phyloP scores from a whole-genome alignment of 1,140 invertebrate species.

The Lysiphlebus fabarum region DNA sequence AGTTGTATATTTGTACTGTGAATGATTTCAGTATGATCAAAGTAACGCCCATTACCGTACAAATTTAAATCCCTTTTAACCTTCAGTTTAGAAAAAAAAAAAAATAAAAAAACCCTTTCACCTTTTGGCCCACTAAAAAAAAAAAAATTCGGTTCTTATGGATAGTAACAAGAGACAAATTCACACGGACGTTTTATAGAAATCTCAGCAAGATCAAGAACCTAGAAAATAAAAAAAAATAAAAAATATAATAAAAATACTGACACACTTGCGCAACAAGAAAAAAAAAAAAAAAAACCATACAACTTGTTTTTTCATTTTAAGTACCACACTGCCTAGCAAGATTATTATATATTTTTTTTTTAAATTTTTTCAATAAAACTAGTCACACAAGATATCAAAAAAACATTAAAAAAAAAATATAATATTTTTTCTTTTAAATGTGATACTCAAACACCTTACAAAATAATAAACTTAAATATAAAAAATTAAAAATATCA shows the following conservation, averaged over 20 bases:
- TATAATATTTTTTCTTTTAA: neutral
- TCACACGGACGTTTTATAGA: slow-evolving; percentile 19
- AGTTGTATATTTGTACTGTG: neutral
- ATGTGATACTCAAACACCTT: neutral
- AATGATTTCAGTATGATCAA: slow-evolving; percentile 1
- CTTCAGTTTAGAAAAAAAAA: slow-evolving; percentile 11
- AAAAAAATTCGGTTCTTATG: neutral
- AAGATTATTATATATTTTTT: neutral
- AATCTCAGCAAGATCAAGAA: slow-evolving; percentile 9
- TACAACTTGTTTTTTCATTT: no score
- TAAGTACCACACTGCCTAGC: no score
- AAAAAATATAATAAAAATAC: no score
- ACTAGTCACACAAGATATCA: slow-evolving; percentile 18
- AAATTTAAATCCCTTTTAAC: slow-evolving; percentile 6
- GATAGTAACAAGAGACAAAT: slow-evolving; percentile 20
- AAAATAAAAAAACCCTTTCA: slow-evolving; percentile 13
- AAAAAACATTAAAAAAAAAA: slow-evolving; percentile 1
- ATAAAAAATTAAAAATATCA: neutral
- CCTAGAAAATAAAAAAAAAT: neutral
- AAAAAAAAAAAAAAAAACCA: neutral
- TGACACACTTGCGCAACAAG: slow-evolving; percentile 22
- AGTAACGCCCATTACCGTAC: slow-evolving; percentile 20
- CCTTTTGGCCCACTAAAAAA: slow-evolving; percentile 12
- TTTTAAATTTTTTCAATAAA: neutral
- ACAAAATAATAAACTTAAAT: neutral